These are phyloP conservation scores for Lacerta viridis DNA, from an alignment of 2,797 vertebrate genomes.

Conservation along the genomic window DNA sequence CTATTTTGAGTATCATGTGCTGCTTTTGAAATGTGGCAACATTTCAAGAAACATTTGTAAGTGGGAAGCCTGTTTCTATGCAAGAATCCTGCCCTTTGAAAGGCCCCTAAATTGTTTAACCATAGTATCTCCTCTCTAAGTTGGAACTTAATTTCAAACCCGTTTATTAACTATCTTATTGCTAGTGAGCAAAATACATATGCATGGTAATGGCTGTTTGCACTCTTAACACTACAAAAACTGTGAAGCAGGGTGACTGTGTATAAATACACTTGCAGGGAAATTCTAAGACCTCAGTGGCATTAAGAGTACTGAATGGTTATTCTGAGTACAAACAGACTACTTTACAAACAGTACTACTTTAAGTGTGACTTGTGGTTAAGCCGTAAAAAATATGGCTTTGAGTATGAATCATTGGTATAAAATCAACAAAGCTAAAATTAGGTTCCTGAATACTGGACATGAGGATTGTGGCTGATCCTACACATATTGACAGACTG, in stretches of 20 bases:
- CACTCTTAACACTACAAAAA: too few species aligned
- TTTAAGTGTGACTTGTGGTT: not conserved
- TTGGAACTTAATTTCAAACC: not conserved
- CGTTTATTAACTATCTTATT: too few species aligned
- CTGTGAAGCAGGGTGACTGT: too few species aligned
- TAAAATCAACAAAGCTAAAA: conserved; percentile 11
- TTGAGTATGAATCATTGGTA: not conserved
- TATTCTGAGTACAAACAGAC: not conserved
- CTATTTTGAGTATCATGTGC: not conserved
- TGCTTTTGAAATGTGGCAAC: not conserved
- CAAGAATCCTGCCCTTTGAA: not conserved
- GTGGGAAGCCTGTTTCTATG: too few species aligned
- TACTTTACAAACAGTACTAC: not conserved
- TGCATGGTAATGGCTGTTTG: too few species aligned
- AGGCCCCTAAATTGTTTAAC: not conserved
- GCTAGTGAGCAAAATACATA: too few species aligned
- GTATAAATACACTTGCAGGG: too few species aligned
- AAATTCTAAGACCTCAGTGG: too few species aligned
- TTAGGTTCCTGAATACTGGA: not conserved
- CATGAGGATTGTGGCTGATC: not conserved
- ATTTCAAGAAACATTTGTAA: not conserved
- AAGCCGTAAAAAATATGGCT: not conserved
- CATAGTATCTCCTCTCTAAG: not conserved
- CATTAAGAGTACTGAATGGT: not conserved
- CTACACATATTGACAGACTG: not conserved